Conservation (phyloP, 2,888 invertebrate genomes). For the Cataglyphis rosenhaueri region DNA sequence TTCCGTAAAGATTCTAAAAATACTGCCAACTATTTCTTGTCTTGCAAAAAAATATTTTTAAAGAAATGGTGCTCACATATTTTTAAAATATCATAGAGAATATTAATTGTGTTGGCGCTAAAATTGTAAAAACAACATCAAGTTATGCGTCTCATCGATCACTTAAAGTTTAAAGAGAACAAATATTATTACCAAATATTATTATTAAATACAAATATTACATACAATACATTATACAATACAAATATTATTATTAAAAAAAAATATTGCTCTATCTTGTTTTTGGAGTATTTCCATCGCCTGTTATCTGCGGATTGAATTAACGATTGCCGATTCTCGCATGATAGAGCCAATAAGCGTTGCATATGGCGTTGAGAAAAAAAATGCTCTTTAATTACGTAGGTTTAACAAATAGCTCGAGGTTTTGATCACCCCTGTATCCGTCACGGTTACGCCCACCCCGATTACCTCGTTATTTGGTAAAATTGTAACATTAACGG, state of each 20-base stretch:
- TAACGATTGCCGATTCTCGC: not conserved
- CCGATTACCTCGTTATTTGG: slow-evolving; percentile 74
- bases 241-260: too few relatives aligned
- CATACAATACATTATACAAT: too few relatives aligned
- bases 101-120: not conserved
- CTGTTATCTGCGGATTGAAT: not conserved
- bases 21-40: not conserved
- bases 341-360: slow-evolving; percentile 25
- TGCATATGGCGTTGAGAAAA: slow-evolving; percentile 77
- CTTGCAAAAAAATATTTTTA: not conserved
- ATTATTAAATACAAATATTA: too few relatives aligned
- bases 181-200: too few relatives aligned
- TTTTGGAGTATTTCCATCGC: not conserved
- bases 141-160: not conserved
- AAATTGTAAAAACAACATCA: not conserved
- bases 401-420: slow-evolving; percentile 71
- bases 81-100: not conserved
- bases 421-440: slow-evolving; percentile 53
- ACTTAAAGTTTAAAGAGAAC: not conserved
- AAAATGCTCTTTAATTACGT: slow-evolving; percentile 64
- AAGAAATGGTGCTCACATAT: not conserved
- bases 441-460: slow-evolving; percentile 80
- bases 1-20: not conserved
- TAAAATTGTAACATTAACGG: slow-evolving; percentile 71
- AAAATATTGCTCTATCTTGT: not conserved